A percentile compares a stretch with the other conserved stretches of the same genome.
These are phyloP conservation scores for Atlantisia rogersi DNA, from an alignment of 2,113 vertebrate species.

Conservation along the genomic window DNA sequence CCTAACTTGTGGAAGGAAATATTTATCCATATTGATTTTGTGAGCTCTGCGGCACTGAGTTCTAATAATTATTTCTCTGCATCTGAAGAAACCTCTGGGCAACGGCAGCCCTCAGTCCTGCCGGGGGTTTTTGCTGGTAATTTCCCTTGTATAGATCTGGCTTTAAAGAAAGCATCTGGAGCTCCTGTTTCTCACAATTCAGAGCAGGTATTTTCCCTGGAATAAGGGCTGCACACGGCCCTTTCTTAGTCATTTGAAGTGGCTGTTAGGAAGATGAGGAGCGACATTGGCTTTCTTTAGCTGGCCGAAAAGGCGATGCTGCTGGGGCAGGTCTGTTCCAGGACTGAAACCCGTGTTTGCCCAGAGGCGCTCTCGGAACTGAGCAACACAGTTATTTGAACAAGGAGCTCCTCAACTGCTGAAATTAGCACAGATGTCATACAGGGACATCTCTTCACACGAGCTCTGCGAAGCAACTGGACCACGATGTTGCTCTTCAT, in stretches of 20 bases:
- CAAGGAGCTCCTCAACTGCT: background rate
- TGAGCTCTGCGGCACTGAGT: background rate
- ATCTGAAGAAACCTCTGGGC: slow-evolving; percentile 55
- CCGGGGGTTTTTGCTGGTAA: slow-evolving; percentile 23
- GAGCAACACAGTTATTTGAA: slow-evolving; percentile 17
- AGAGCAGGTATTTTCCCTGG: background rate
- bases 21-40: slow-evolving; percentile 58
- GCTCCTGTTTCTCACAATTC: background rate
- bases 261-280: slow-evolving; percentile 40
- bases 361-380: background rate
- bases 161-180: slow-evolving; percentile 32
- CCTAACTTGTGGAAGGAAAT: slow-evolving; percentile 2
- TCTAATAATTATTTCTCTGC: slow-evolving; percentile 57
- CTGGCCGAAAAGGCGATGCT: background rate
- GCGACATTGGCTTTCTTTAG: slow-evolving; percentile 26
- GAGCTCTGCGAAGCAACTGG: background rate
- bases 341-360: slow-evolving; percentile 9
- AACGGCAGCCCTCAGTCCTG: slow-evolving; percentile 8
- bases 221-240: background rate
- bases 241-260: slow-evolving; percentile 22
- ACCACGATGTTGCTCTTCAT: background rate
- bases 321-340: slow-evolving; percentile 28
- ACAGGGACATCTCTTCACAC: background rate
- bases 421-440: background rate
- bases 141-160: slow-evolving; percentile 31